Evolutionary conservation across 2,888 invertebrate species (phyloP).

Genomic region (Operophtera brumata): DNA sequence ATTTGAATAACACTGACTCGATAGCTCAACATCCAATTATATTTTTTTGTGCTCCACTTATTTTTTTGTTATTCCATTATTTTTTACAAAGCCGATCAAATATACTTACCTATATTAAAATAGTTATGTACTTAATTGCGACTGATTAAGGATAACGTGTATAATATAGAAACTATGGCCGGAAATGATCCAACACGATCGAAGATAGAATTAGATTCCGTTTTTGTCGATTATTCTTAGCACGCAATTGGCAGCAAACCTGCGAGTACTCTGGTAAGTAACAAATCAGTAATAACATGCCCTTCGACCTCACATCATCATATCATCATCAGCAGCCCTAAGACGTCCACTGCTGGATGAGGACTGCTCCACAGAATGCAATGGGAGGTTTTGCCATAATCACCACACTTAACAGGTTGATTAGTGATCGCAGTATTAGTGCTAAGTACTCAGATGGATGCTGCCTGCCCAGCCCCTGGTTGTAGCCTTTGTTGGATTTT

Average conservation of each 20-base stretch:
- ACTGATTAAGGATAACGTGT: background rate
- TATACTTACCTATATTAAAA: too few species aligned
- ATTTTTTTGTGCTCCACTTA: background rate
- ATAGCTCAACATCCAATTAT: conserved; percentile 1
- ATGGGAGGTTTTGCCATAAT: too few species aligned
- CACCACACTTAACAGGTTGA: too few species aligned
- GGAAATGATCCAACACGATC: conserved; percentile 24
- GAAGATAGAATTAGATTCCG: conserved; percentile 11
- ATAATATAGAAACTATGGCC: conserved; percentile 21
- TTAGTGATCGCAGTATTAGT: too few species aligned
- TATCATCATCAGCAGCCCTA: too few species aligned
- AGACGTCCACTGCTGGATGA: too few species aligned
- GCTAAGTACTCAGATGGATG: too few species aligned
- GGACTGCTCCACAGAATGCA: too few species aligned
- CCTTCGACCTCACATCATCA: too few species aligned
- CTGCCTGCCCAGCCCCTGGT: too few species aligned
- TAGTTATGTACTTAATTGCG: background rate
- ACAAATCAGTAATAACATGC: too few species aligned
- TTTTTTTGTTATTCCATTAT: background rate
- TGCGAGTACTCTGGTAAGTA: background rate
- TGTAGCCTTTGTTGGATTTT: too few species aligned
- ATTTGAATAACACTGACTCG: background rate
- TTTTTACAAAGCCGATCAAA: background rate
- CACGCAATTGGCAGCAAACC: conserved; percentile 9
- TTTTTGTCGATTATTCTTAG: conserved; percentile 6